Evolutionary conservation across 2,113 vertebrate species (phyloP).

Genomic region (Condylura cristata): DNA sequence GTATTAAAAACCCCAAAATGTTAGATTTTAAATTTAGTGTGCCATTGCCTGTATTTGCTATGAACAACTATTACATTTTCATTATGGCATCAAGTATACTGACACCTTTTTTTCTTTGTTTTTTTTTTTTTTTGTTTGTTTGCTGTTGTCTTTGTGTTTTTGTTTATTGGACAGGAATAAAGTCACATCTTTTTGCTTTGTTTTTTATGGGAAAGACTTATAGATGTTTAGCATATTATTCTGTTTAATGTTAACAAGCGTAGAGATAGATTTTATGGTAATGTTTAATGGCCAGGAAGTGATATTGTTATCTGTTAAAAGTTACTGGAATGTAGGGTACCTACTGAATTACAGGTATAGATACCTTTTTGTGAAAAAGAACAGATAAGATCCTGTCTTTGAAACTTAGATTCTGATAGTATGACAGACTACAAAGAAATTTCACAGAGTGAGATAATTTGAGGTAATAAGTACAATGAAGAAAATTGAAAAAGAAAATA

Average conservation of each 20-base stretch:
- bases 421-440: background rate
- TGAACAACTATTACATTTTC: background rate
- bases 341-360: background rate
- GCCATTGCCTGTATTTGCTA: background rate
- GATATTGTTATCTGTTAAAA: background rate
- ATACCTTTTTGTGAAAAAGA: background rate
- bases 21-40: conserved; percentile 23
- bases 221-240: background rate
- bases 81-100: background rate
- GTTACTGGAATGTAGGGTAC: background rate
- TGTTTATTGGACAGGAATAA: background rate
- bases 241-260: conserved; percentile 28
- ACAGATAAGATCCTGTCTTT: background rate
- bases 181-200: background rate
- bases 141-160: background rate
- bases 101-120: background rate
- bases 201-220: background rate
- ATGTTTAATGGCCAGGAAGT: background rate
- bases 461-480: background rate
- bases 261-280: background rate
- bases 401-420: background rate
- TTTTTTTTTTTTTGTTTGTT: no score
- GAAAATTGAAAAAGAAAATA: conserved; percentile 15
- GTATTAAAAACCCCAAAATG: background rate
- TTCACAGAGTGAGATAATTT: conserved; percentile 18